Evolutionary conservation across 1,140 invertebrate genomes (phyloP).

Genomic region (Diprion similis): DNA sequence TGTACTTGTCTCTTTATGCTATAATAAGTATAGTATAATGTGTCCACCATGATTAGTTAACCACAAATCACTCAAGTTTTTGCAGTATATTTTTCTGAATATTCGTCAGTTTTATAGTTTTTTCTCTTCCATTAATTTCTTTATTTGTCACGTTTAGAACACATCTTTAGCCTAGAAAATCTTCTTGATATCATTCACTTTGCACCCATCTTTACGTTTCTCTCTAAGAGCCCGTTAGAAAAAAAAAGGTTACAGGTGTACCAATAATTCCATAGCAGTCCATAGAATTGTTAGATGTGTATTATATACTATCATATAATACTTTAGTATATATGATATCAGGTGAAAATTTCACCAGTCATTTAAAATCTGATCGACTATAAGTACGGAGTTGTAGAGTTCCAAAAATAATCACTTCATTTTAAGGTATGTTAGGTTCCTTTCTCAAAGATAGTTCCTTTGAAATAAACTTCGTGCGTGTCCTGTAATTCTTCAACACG

Average conservation of each 20-base stretch:
- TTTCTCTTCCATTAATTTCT: too few relatives aligned
- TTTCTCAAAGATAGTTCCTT: conserved; percentile 17
- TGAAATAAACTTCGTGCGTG: conserved; percentile 12
- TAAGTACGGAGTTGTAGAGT: not conserved
- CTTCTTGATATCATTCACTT: too few relatives aligned
- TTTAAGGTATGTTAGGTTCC: not conserved
- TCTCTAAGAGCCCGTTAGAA: too few relatives aligned
- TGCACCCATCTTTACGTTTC: too few relatives aligned
- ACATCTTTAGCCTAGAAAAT: too few relatives aligned
- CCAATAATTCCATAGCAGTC: too few relatives aligned
- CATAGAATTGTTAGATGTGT: not conserved
- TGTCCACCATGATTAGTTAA: too few relatives aligned
- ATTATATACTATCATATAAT: not conserved
- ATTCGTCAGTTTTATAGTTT: too few relatives aligned
- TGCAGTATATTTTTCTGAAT: too few relatives aligned
- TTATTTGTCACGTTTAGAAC: too few relatives aligned
- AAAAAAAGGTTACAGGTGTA: too few relatives aligned
- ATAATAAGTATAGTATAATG: not conserved
- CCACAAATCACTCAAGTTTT: too few relatives aligned
- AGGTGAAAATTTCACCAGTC: not conserved
- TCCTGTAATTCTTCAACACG: not conserved
- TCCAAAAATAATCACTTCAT: not conserved
- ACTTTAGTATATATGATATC: not conserved
- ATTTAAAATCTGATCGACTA: not conserved
- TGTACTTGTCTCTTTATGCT: not conserved